Percentiles rank a stretch among this genome's conserved stretches.
Evolutionary conservation across 30 jellyfish, hydroid and myxozoan genomes (phyloP).

Genomic region (Aurelia coerulea): DNA sequence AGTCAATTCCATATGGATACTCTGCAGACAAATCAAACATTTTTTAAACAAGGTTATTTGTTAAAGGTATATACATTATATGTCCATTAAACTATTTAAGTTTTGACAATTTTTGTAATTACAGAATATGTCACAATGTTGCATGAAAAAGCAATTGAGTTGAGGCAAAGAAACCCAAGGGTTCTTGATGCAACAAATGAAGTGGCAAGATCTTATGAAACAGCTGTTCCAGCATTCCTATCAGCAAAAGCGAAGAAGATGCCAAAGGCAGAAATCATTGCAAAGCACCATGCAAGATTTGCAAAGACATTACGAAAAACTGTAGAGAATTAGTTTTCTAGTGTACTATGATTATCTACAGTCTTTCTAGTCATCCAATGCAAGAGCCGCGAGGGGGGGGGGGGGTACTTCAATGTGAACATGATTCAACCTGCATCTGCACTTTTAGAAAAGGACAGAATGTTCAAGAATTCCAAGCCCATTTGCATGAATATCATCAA

Average conservation of each 20-base stretch:
- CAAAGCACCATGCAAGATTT: constrained; percentile 17
- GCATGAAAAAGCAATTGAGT: constrained; percentile 5
- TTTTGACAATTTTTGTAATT: not conserved
- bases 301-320: not conserved
- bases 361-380: too few species aligned
- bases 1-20: too few species aligned
- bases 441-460: too few species aligned
- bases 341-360: too few species aligned
- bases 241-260: not conserved
- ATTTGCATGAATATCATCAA: too few species aligned
- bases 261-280: constrained; percentile 7
- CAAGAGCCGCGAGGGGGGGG: too few species aligned
- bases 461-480: too few species aligned
- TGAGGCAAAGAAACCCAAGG: constrained; percentile 4
- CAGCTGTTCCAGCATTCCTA: constrained; percentile 4
- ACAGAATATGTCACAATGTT: constrained; percentile 8
- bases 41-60: not conserved
- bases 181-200: not conserved
- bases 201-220: not conserved
- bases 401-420: too few species aligned
- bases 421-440: too few species aligned
- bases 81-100: not conserved
- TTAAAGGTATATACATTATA: not conserved
- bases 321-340: not conserved
- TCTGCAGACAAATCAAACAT: not conserved